These are phyloP conservation scores for Natator depressus DNA, from an alignment of 2,113 vertebrate genomes.

Conservation along the genomic window DNA sequence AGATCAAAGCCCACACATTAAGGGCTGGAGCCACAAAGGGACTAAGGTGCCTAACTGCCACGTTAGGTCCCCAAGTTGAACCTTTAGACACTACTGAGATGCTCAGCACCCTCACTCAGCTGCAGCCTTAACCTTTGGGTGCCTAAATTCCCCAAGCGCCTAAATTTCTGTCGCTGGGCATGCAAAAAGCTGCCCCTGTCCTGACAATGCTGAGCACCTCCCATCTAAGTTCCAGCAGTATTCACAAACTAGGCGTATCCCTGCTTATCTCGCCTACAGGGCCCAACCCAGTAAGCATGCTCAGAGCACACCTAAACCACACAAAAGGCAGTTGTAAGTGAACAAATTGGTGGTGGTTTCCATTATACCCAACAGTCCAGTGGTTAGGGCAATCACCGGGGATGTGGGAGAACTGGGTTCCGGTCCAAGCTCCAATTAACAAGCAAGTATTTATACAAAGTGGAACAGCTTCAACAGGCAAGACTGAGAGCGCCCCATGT, in stretches of 20 bases:
- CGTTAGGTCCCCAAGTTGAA: neutral
- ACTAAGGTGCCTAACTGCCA: neutral
- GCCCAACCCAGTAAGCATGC: neutral
- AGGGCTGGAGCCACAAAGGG: neutral
- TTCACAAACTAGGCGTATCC: neutral
- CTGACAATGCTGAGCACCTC: neutral
- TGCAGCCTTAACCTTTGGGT: neutral
- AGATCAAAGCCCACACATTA: neutral
- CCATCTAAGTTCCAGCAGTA: neutral
- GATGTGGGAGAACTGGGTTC: neutral
- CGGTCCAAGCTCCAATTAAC: neutral
- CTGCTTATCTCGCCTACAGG: neutral
- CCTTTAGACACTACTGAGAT: neutral
- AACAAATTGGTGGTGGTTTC: neutral
- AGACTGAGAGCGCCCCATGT: neutral
- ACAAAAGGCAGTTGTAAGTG: neutral
- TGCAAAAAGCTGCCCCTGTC: neutral
- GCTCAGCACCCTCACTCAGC: neutral
- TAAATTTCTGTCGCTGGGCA: neutral
- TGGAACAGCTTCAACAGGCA: neutral
- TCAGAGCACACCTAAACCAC: neutral
- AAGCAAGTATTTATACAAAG: too few relatives aligned
- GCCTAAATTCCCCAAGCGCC: neutral
- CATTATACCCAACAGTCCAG: neutral
- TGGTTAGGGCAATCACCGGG: neutral